A percentile compares a stretch with the other conserved stretches of the same genome.
Conservation (phyloP, 2,113 vertebrate species). For the Erythrocercus mccallii region DNA sequence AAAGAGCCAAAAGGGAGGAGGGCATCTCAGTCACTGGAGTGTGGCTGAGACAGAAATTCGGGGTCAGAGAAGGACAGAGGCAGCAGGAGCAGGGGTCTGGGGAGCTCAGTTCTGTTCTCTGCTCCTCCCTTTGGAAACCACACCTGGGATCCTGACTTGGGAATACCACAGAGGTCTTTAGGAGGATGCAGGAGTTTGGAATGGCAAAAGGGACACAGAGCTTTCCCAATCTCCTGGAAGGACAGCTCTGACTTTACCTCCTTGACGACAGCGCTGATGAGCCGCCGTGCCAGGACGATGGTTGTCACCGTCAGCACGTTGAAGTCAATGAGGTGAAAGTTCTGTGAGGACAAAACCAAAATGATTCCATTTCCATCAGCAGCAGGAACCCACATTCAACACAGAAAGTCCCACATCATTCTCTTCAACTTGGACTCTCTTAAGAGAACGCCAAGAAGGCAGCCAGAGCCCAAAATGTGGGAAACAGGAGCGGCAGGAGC, state of each 20-base stretch:
- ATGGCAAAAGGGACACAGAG: not conserved
- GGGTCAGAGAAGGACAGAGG: not conserved
- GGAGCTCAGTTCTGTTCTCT: not conserved
- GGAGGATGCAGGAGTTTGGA: not conserved
- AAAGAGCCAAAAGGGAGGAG: not conserved
- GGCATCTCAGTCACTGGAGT: not conserved
- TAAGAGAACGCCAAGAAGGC: not conserved
- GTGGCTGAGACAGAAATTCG: not conserved
- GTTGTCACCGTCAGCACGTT: constrained; percentile 94
- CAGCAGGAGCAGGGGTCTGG: fast-evolving
- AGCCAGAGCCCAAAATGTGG: not conserved
- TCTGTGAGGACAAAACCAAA: constrained; percentile 75
- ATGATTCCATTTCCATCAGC: not conserved
- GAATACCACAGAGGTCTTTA: not conserved
- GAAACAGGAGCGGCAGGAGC: fast-evolving
- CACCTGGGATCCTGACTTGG: no score
- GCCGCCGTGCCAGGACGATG: constrained; percentile 90
- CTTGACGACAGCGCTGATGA: constrained; percentile 93
- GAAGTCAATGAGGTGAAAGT: constrained; percentile 98
- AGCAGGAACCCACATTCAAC: not conserved
- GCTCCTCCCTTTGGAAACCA: no score
- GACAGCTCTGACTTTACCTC: constrained; percentile 78
- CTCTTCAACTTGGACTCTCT: not conserved
- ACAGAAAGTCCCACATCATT: not conserved
- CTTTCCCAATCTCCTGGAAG: fast-evolving